Evolutionary conservation across 2,797 vertebrate species (phyloP), one percentile per base, ranked within the genome.

Genomic region (Arnoldichthys spilopterus): DNA sequence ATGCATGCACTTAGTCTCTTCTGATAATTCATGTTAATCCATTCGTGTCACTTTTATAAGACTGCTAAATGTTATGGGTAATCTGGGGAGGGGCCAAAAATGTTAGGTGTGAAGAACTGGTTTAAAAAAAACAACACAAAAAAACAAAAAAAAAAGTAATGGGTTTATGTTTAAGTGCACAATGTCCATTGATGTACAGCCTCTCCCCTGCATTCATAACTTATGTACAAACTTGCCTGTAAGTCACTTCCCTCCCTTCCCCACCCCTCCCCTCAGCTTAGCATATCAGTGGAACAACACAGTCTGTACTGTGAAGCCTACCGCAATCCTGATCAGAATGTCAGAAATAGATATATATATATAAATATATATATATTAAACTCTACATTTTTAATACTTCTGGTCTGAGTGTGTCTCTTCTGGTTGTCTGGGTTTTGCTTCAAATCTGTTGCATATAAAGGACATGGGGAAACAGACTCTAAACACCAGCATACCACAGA

Each of bases 241-340:
- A 85, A 76, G 91, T 86, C 89, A 89, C 82, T 87, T 86, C 88
- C 85, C 86, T 86, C 88, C 85, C 86, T 85, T 77, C 83, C 71
- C 80, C 37, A 43, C 30, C 56, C 72, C 66, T 53, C 45, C 78
- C 77, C 84, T 90, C 91, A 91, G 92, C 93, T 94, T 93, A 89
- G 93, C 92, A 92, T 93, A 91, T 92, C 91, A 92, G 91, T 94
- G 90, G 90, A 92, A 92, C 74, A 87, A 84, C 92, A 93, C 94
- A 92, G 92, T 92, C 85, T 92, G 92, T 92, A 92, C 92, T 92
- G 91, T 94, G 92, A 93, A 89, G 92, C 92, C 92, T 91, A 90
- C 91, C 89, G 92, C 92, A 93, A 93, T 92, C 92, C 93, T 93
- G 89, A 93, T 92, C 92, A 93, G 93, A 95, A 95, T 95, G 94